These are phyloP conservation scores for Emydoidea blandingii DNA, from an alignment of 2,797 vertebrate genomes.

Conservation along the genomic window DNA sequence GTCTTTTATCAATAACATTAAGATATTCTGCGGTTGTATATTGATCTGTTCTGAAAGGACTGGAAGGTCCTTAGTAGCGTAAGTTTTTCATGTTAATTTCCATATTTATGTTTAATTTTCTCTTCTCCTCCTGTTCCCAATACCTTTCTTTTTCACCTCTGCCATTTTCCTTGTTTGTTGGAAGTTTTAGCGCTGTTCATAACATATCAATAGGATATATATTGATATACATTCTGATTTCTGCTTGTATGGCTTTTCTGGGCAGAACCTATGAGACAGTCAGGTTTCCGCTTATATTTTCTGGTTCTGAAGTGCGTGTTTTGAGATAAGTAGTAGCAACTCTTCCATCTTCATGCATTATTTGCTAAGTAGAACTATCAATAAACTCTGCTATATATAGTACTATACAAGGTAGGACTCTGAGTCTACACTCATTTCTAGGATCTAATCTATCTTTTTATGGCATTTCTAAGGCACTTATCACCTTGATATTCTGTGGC, in stretches of 20 bases:
- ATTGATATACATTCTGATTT: background rate
- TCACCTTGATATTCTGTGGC: background rate
- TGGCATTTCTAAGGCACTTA: background rate
- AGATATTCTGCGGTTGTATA: background rate
- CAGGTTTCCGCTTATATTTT: background rate
- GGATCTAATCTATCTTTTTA: background rate
- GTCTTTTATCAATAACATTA: background rate
- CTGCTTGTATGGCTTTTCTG: background rate
- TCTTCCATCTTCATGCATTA: background rate
- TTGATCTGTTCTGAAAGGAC: background rate
- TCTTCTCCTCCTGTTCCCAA: background rate
- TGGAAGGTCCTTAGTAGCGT: background rate
- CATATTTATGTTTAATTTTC: background rate
- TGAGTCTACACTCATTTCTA: background rate
- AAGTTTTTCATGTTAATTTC: slow-evolving; percentile 13
- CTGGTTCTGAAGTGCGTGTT: background rate
- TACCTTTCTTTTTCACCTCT: background rate
- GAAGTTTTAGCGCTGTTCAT: background rate
- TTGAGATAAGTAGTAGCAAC: background rate
- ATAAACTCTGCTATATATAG: background rate
- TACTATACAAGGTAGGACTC: background rate
- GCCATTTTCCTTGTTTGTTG: background rate
- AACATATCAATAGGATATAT: background rate
- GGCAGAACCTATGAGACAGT: background rate
- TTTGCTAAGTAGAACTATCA: background rate